Conservation (phyloP, 1,140 invertebrate genomes). For the Drosophila nasuta region DNA sequence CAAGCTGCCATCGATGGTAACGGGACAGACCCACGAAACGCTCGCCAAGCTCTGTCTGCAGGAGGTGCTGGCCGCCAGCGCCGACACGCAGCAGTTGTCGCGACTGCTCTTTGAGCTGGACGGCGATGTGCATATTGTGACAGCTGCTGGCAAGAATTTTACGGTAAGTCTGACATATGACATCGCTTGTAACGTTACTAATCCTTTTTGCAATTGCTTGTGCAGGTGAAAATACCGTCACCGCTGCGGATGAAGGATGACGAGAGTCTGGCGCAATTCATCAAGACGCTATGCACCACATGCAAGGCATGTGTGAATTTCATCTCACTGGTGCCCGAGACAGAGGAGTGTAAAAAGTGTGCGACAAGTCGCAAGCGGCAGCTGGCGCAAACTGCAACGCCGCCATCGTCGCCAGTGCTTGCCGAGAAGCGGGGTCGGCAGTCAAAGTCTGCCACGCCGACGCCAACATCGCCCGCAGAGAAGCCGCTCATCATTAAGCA, state of each 20-base stretch:
- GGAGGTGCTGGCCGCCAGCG: constrained; percentile 81
- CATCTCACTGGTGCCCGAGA: constrained; percentile 79
- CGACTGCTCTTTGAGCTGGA: constrained; percentile 79
- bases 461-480: constrained; percentile 49
- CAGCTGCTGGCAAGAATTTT: constrained; percentile 84
- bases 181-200: background rate
- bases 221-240: constrained; percentile 82
- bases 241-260: constrained; percentile 80
- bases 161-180: constrained; percentile 57
- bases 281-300: constrained; percentile 82
- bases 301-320: constrained; percentile 84
- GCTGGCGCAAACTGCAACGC: constrained; percentile 58
- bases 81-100: constrained; percentile 80
- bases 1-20: constrained; percentile 84
- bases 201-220: background rate
- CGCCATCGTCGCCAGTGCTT: constrained; percentile 73
- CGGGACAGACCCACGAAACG: constrained; percentile 82
- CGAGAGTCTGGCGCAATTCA: constrained; percentile 79
- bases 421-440: constrained; percentile 70
- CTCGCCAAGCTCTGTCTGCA: constrained; percentile 85
- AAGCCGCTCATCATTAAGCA: constrained; percentile 58
- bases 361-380: constrained; percentile 67
- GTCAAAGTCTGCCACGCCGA: constrained; percentile 56
- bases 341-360: constrained; percentile 84
- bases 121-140: constrained; percentile 83